Conservation (phyloP, 1,140 invertebrate species). For the Drosophila biarmipes region DNA sequence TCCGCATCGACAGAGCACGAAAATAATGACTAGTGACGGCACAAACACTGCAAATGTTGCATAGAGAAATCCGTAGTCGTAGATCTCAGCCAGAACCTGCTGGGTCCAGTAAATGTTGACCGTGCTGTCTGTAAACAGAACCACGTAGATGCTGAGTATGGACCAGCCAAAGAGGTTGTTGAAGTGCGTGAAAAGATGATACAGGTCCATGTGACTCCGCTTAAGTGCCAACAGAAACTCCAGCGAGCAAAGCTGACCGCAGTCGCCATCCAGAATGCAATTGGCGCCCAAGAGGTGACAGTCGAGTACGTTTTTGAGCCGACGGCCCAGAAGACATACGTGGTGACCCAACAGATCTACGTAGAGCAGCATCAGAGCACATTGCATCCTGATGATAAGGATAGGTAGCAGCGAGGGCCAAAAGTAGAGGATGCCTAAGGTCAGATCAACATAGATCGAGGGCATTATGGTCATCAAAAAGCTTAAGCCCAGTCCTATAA, state of each 20-base stretch:
- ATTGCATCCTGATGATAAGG: conserved; percentile 50
- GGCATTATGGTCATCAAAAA: conserved; percentile 23
- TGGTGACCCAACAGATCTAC: conserved; percentile 54
- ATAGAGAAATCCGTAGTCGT: conserved; percentile 36
- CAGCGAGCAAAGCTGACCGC: conserved; percentile 51
- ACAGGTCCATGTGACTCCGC: conserved; percentile 58
- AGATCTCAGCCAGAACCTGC: conserved; percentile 41
- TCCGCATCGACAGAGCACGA: conserved; percentile 53
- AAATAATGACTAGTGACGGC: conserved; percentile 35
- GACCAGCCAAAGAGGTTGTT: conserved; percentile 64
- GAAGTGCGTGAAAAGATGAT: conserved; percentile 39
- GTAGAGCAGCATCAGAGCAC: conserved; percentile 60
- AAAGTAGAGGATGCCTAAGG: conserved; percentile 39
- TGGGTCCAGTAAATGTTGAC: conserved; percentile 66
- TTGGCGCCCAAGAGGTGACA: conserved; percentile 23
- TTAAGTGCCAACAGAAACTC: conserved; percentile 62
- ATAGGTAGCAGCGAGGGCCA: conserved; percentile 50
- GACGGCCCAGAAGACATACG: conserved; percentile 28
- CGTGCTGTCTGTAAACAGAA: conserved; percentile 65
- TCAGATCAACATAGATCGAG: conserved; percentile 6
- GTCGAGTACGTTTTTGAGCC: conserved; percentile 36
- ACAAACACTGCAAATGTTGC: conserved; percentile 27
- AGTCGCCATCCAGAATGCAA: conserved; percentile 42
- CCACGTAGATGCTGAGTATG: conserved; percentile 60
- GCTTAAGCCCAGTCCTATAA: conserved; percentile 20